Evolutionary conservation across 2,888 invertebrate genomes (phyloP).

Genomic region (Acrocera orbiculus): DNA sequence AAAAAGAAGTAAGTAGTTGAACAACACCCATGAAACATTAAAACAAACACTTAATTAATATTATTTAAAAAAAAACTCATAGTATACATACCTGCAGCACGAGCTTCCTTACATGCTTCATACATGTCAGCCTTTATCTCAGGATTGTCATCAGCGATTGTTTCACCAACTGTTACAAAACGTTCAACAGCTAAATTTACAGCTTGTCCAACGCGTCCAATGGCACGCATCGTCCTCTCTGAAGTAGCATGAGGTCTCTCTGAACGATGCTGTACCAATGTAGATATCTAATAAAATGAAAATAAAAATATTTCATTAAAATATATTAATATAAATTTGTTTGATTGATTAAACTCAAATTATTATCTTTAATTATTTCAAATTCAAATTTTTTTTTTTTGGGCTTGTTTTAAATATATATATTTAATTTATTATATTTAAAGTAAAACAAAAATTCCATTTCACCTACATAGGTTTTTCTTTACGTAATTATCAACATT

Average conservation of each 20-base stretch:
- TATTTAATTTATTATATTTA: too few species aligned
- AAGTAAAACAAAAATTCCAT: too few species aligned
- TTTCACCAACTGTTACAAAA: conserved; percentile 95
- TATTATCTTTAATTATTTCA: too few species aligned
- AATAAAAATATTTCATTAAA: not conserved
- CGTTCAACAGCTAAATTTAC: conserved; percentile 94
- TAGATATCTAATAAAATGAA: conserved; percentile 56
- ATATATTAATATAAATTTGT: too few species aligned
- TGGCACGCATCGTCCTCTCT: conserved; percentile 49
- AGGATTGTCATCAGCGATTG: conserved; percentile 94
- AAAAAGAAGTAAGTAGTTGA: too few species aligned
- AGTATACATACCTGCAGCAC: conserved; percentile 63
- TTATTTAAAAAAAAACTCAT: not conserved
- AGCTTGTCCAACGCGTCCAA: conserved; percentile 86
- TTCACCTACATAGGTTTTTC: too few species aligned
- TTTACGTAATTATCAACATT: too few species aligned
- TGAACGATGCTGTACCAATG: conserved; percentile 66
- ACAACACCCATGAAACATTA: not conserved
- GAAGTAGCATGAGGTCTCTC: conserved; percentile 33
- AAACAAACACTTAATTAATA: not conserved
- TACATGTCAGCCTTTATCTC: conserved; percentile 97
- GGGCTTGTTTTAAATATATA: too few species aligned
- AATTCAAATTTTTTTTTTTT: too few species aligned
- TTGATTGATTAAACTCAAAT: too few species aligned
- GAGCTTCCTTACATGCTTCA: conserved; percentile 92